A percentile compares a stretch with the other conserved stretches of the same genome.
Conservation (phyloP, 2,113 vertebrate genomes). For the Craseonycteris thonglongyai region DNA sequence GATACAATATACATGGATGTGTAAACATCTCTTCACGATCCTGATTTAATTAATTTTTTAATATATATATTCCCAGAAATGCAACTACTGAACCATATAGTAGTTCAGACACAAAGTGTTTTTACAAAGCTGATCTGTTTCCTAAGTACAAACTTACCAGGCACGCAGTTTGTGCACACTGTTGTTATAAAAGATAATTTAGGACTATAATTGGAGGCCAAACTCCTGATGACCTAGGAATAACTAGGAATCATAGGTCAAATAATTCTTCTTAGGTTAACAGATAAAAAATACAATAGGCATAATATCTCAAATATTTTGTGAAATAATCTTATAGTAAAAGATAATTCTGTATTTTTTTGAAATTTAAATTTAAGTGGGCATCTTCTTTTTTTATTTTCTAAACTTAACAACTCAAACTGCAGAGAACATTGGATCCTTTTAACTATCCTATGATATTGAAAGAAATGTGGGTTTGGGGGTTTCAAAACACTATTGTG, state of each 20-base stretch:
- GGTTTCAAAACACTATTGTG: neutral
- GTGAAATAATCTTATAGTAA: neutral
- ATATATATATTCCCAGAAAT: neutral
- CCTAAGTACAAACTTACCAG: neutral
- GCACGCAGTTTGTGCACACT: neutral
- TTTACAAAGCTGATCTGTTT: neutral
- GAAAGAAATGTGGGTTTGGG: neutral
- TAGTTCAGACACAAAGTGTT: neutral
- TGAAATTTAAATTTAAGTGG: neutral
- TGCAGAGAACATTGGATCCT: neutral
- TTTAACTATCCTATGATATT: neutral
- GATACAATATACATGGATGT: neutral
- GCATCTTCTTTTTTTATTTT: neutral
- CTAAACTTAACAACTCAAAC: neutral
- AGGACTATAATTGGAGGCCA: neutral
- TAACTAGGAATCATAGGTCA: neutral
- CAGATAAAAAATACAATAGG: neutral
- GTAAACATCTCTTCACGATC: neutral
- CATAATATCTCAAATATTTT: neutral
- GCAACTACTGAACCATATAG: neutral
- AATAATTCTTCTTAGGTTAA: neutral
- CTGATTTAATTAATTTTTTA: neutral
- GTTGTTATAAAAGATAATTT: neutral
- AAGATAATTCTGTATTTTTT: neutral
- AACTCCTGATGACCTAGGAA: neutral